phyloP scores from a whole-genome alignment of 1,140 invertebrate genomes.

The Sycophaga agraensis region DNA sequence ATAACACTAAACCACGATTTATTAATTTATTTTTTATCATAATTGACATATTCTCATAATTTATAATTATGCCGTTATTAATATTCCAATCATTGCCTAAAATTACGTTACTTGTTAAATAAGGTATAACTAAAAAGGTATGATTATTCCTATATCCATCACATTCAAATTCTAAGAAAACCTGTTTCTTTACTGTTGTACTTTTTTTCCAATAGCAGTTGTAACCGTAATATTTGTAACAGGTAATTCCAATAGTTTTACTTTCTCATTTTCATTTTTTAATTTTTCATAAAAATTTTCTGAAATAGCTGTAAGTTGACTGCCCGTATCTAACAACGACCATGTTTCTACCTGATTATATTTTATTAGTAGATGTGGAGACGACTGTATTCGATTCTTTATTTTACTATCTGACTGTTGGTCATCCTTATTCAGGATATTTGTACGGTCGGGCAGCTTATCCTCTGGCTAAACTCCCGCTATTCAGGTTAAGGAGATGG shows the following conservation, averaged over 20 bases:
- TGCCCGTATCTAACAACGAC: constrained; percentile 29
- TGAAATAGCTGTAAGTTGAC: constrained; percentile 32
- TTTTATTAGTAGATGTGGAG: background rate
- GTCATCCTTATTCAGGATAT: background rate
- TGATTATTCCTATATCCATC: background rate
- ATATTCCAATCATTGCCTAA: constrained; percentile 32
- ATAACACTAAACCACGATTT: background rate
- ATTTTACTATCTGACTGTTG: no score
- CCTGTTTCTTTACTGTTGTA: constrained; percentile 29
- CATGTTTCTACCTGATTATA: background rate
- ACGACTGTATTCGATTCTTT: background rate
- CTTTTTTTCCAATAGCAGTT: constrained; percentile 27
- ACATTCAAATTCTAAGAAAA: constrained; percentile 18
- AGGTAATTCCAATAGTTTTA: constrained; percentile 17
- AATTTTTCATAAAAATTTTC: no score
- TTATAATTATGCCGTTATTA: constrained; percentile 20
- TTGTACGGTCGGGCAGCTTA: no score
- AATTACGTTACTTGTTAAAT: no score
- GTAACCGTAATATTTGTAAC: constrained; percentile 27
- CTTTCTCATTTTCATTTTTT: constrained; percentile 20
- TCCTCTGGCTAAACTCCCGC: no score
- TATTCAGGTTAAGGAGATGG: no score
- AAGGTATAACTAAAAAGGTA: constrained; percentile 27
- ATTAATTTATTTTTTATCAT: background rate
- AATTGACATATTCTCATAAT: constrained; percentile 18